Evolutionary conservation across 2,888 invertebrate species (phyloP).

Genomic region (Trissolcus japonicus): DNA sequence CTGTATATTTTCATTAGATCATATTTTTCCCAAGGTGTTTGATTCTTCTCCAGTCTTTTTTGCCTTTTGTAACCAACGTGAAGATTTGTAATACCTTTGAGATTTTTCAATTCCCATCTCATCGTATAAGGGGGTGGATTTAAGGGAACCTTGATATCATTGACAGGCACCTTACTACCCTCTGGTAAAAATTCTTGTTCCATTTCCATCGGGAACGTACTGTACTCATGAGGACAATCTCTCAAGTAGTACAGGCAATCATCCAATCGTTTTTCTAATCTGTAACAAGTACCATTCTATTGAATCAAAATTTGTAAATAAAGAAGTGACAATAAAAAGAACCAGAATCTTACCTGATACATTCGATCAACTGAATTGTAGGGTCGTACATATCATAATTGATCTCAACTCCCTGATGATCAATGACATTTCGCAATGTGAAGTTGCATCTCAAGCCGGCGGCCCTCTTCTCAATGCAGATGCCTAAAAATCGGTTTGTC

Average conservation of each 20-base stretch:
- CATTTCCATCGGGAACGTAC: conserved; percentile 95
- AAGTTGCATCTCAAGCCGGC: conserved; percentile 91
- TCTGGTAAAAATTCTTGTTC: conserved; percentile 88
- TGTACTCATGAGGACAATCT: conserved; percentile 93
- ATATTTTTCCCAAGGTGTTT: conserved; percentile 92
- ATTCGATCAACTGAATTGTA: conserved; percentile 91
- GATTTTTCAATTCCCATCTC: conserved; percentile 89
- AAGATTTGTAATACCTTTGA: conserved; percentile 83
- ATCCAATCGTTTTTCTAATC: conserved; percentile 95
- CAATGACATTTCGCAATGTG: conserved; percentile 93
- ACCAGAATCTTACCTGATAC: conserved; percentile 79
- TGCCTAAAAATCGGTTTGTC: conserved; percentile 91
- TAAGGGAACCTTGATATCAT: conserved; percentile 82
- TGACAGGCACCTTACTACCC: conserved; percentile 87
- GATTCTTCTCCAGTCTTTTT: conserved; percentile 68
- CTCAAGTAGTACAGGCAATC: conserved; percentile 90
- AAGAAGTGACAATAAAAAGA: not conserved
- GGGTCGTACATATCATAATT: conserved; percentile 95
- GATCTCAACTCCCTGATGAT: conserved; percentile 87
- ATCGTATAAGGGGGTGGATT: conserved; percentile 93
- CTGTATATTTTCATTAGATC: conserved; percentile 97
- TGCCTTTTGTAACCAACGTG: conserved; percentile 77
- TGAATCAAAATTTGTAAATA: not conserved
- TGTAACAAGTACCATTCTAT: conserved; percentile 44
- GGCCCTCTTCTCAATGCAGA: conserved; percentile 91